These are phyloP conservation scores for Watersipora subatra DNA, from an alignment of 1,140 invertebrate genomes.

Conservation along the genomic window DNA sequence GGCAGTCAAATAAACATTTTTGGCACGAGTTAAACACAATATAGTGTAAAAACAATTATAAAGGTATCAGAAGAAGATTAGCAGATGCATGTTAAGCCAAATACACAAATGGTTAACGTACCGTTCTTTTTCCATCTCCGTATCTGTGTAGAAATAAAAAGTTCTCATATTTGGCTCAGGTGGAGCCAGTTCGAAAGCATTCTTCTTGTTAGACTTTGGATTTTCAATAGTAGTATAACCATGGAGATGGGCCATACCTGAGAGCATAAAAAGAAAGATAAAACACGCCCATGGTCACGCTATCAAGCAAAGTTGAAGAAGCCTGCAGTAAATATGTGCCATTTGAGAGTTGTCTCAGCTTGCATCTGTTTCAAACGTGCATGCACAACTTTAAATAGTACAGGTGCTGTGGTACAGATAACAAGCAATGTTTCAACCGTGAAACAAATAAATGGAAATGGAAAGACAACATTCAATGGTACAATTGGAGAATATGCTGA, in stretches of 20 bases:
- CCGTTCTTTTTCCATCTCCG: conserved; percentile 88
- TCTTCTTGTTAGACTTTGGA: conserved; percentile 55
- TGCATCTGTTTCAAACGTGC: neutral
- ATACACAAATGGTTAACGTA: too few relatives aligned
- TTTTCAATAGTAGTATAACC: conserved; percentile 73
- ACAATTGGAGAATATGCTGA: too few relatives aligned
- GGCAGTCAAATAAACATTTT: neutral
- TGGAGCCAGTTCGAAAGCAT: conserved; percentile 78
- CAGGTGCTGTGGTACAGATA: neutral
- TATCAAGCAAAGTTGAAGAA: neutral
- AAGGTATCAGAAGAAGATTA: too few relatives aligned
- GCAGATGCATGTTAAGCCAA: too few relatives aligned
- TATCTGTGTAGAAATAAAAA: conserved; percentile 83
- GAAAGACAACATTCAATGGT: too few relatives aligned
- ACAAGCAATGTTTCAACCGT: neutral
- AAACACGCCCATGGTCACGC: neutral
- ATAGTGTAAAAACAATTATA: too few relatives aligned
- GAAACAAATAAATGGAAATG: neutral
- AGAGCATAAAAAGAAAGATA: neutral
- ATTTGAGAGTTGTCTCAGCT: neutral
- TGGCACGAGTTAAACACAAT: too few relatives aligned
- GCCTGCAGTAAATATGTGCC: neutral
- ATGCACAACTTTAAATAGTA: neutral
- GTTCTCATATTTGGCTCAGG: conserved; percentile 68
- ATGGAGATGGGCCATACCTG: conserved; percentile 79